Evolutionary conservation across 2,113 vertebrate species (phyloP), one percentile per base, ranked within the genome.

Genomic region (Caranx ignobilis): DNA sequence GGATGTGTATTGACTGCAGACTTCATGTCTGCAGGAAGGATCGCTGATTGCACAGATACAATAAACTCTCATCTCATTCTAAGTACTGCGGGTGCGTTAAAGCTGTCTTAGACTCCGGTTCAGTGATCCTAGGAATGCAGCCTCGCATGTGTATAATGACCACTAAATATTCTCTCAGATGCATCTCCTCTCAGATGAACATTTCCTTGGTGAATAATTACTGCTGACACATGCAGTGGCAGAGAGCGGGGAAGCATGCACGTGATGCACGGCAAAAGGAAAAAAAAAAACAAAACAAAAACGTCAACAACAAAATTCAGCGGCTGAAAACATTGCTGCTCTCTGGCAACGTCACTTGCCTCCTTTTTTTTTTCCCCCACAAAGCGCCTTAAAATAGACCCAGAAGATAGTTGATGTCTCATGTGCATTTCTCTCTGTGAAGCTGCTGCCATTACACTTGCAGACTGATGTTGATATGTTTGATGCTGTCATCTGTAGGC

Each of bases 401-500:
- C 54, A 48, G 18, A 67, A 60, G 73, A 68, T 71, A 81, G 81
- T 37, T 74, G 71, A 75, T 77, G 79, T 65, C 52, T 82, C 1
- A 32, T 76, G 71, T 39, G 0, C 62, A 6, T 75, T 66, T 31
- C 15, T 54, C 34, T 71, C 12, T 56, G 52, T 66, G 68, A 81
- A 65, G 65, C 69, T 52, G 73, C 70, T 37, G 65, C 66, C 50
- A 1, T 50, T 41, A 2, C 68, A 56, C 75, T 31, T 13, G 18
- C 73, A 77, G 65, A 65, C 16, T 84, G 88, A 75, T 19, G 48
- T 48, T 82, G 72, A 84, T 82, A 59, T 43, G 73, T 83, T 71
- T 89, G 74, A 90, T 86, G 84, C 56, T 35, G 67, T 80, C 87
- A 63, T 83, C 79, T 59, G 31, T 62, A 75, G 48, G 47, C 77